phyloP scores from a whole-genome alignment of 92 coral and sea anemone genomes.

The Phenganax stokvisi region DNA sequence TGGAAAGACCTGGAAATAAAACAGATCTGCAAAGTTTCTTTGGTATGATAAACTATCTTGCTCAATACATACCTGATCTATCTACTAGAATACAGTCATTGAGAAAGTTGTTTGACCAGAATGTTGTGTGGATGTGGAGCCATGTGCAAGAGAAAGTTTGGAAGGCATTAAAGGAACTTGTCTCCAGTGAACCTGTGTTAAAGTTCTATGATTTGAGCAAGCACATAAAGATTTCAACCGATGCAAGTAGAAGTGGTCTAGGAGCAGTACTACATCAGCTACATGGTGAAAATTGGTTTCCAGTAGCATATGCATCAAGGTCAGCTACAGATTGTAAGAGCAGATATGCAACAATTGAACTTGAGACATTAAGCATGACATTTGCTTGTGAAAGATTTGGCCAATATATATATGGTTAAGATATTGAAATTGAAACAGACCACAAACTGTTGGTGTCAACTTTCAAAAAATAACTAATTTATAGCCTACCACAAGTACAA shows the following conservation, averaged over 20 bases:
- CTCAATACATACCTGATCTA: background rate
- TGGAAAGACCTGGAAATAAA: slow-evolving; percentile 2
- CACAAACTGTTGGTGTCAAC: slow-evolving; percentile 51
- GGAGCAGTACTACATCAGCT: slow-evolving; percentile 47
- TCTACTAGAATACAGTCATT: background rate
- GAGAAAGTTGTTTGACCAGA: background rate
- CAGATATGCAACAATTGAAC: slow-evolving; percentile 47
- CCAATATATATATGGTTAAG: slow-evolving; percentile 41
- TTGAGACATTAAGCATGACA: slow-evolving; percentile 41
- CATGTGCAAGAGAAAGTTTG: slow-evolving; percentile 23
- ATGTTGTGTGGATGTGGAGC: slow-evolving; percentile 9
- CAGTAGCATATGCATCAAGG: slow-evolving; percentile 52
- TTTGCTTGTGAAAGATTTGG: slow-evolving; percentile 42
- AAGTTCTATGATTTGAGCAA: slow-evolving; percentile 40
- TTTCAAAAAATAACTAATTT: slow-evolving; percentile 42
- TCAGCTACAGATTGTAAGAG: slow-evolving; percentile 33
- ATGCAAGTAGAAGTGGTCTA: slow-evolving; percentile 40
- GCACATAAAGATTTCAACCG: slow-evolving; percentile 35
- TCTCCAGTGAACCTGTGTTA: slow-evolving; percentile 42
- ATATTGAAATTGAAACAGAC: slow-evolving; percentile 46
- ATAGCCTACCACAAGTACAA: slow-evolving; percentile 35
- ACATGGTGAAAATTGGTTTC: slow-evolving; percentile 44
- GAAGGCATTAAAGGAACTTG: slow-evolving; percentile 23
- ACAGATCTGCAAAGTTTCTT: background rate
- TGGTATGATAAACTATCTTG: background rate